Base-by-base conservation (phyloP, 1,140 invertebrate genomes). In the Cephus cinctus region DNA sequence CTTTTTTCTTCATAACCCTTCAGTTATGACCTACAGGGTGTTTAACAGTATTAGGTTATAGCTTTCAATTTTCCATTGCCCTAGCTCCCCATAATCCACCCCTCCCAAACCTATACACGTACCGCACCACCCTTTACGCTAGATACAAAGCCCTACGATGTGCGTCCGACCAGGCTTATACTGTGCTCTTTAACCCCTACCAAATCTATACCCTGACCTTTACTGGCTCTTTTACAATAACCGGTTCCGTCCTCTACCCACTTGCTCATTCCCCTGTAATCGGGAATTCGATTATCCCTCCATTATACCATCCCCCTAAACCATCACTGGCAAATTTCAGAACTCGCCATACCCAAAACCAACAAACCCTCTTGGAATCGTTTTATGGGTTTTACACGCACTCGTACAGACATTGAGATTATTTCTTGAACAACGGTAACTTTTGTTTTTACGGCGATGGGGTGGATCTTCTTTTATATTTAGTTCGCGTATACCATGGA, bases 11-110 rank as follows among this genome's bases (percentile, higher is more conserved):
- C 19, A 15, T 15, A 36, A 36, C 34, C 34, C 34, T 36, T 36
- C 34, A 36, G 19, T 36, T 36, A 36, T 15, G 34, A 36, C 34
- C 9, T 12, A 8, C 34, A 12, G 14, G 3, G 34, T 18, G 34
- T 36, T 36, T 36, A 36, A 36, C 34, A 36, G 19, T 36, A 36
- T 36, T 36, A 36, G 34, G 15, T 18, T 18, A 6, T 8, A 30
- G 9, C 15, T 18, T 8, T 36, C 14, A 18, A 36, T 36, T 36
- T 18, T 36, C 9, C 14, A 36, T 15, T 14, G 2, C 34, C 8
- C 14, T 15, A 9, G 8, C 34, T 8, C 3, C 8, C n/a, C n/a
- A n/a, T n/a, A n/a, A n/a, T n/a, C n/a, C n/a, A n/a, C n/a, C n/a
- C n/a, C n/a, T n/a, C n/a, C n/a, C n/a, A n/a, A n/a, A n/a, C n/a